Evolutionary conservation across 2,113 vertebrate genomes (phyloP), one percentile per base, ranked within the genome.

Genomic region (Bagarius yarrelli): DNA sequence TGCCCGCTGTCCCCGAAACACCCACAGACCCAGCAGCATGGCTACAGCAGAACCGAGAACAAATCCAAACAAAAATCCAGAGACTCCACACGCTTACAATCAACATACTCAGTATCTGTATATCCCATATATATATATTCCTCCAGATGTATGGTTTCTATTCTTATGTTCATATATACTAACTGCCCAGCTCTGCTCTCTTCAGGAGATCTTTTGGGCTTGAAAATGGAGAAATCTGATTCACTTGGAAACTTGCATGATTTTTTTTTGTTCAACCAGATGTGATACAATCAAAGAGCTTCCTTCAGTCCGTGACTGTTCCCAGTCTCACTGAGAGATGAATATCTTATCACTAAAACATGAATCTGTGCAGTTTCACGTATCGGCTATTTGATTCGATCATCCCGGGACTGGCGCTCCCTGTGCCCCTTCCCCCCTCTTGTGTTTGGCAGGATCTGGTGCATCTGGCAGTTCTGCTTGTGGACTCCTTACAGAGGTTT

Each of bases 21-120:
- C 87, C 83, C 87, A 88, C 88, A 89, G 88, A 88, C 83, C 89
- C 88, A 47, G 82, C 83, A 84, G 86, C 87, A 91, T 88, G 88
- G 88, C 88, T 88, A 85, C 87, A 87, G 87, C 86, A 86, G 81
- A 87, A 83, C 83, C 85, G 78, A 16, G 25, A 83, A 85, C 52
- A 78, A 84, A 79, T 32, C 80, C 57, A 59, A 71, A 80, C 80
- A 79, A 87, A 63, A 47, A 47, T 47, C 9, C 44, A 6, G 72
- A 83, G 21, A 83, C 77, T 83, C 79, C 83, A 81, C 67, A 66
- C 23, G 40, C 83, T 86, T 86, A 57, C 88, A 76, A 87, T 79
- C n/a, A 83, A 83, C 80, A 59, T 82, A 81, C 85, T 84, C 81
- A 80, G 81, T 87, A 85, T 86, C 85, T 87, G 85, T 86, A 85